Percentiles rank a stretch among this genome's conserved stretches.
Evolutionary conservation across 1,140 invertebrate species (phyloP).

Genomic region (Nautilus pompilius): DNA sequence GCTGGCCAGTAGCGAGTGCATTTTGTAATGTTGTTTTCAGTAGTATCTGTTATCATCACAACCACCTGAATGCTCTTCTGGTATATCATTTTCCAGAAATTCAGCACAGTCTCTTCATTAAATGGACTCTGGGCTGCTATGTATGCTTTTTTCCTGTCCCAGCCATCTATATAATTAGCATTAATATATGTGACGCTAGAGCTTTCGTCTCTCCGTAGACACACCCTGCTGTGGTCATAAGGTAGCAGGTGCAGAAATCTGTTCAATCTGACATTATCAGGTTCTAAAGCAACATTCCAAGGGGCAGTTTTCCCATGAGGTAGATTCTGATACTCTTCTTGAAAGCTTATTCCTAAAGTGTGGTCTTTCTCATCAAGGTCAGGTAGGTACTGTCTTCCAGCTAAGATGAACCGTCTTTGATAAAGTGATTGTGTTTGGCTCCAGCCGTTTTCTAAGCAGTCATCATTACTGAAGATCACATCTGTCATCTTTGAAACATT

Average conservation of each 20-base stretch:
- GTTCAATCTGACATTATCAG: slow-evolving; percentile 36
- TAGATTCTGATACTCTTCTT: slow-evolving; percentile 46
- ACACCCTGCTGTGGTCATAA: slow-evolving; percentile 48
- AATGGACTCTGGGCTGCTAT: slow-evolving; percentile 54
- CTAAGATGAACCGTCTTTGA: slow-evolving; percentile 36
- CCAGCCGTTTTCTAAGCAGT: slow-evolving; percentile 40
- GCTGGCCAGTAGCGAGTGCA: slow-evolving; percentile 55
- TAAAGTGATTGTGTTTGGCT: slow-evolving; percentile 35
- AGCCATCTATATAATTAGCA: slow-evolving; percentile 63
- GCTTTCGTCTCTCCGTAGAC: slow-evolving; percentile 24
- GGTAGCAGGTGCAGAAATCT: slow-evolving; percentile 47
- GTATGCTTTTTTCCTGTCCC: slow-evolving; percentile 33
- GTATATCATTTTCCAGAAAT: slow-evolving; percentile 52
- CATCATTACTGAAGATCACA: too few relatives aligned
- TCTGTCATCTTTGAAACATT: too few relatives aligned
- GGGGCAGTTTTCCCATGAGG: slow-evolving; percentile 28
- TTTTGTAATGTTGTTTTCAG: slow-evolving; percentile 52
- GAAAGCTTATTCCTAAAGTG: slow-evolving; percentile 29
- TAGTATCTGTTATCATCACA: slow-evolving; percentile 44
- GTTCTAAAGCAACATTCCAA: slow-evolving; percentile 24
- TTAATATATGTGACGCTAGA: slow-evolving; percentile 87
- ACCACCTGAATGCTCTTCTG: slow-evolving; percentile 38
- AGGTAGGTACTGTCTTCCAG: slow-evolving; percentile 29
- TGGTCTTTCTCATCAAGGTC: slow-evolving; percentile 6
- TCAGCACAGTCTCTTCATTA: slow-evolving; percentile 42